Evolutionary conservation across 2,888 invertebrate genomes (phyloP), one percentile per base, ranked within the genome.

Genomic region (Himalopsyche anomala): DNA sequence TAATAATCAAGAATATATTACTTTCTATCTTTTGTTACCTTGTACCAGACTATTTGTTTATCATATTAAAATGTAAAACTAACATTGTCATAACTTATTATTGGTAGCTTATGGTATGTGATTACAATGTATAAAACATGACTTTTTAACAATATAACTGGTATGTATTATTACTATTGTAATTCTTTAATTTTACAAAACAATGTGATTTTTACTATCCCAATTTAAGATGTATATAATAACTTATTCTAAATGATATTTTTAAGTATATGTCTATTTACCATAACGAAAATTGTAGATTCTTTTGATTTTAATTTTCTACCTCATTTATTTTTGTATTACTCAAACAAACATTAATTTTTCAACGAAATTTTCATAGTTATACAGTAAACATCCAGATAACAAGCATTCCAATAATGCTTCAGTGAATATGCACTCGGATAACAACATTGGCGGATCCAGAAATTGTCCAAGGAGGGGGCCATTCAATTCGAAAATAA

Each of bases 131-230:
- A 62, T 19, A 74, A 36, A 15, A 74, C 36, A 74, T 74, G 74
- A 74, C 74, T 74, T 74, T n/a, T 38, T 38, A 28, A 74, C 51
- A 51, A 51, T 51, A 15, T 15, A 15, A 51, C 15, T 62, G 19
- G n/a, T 12, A 38, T 4, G 15, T 28, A 74, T 74, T 74, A 74
- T 38, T 74, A 74, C 38, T 74, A 74, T 38, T 74, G 36, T 74
- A 74, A 74, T 38, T 74, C 12, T 36, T 74, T 74, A 74, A 36
- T 36, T 74, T 74, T 74, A 74, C 36, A 36, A 74, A 80, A 80
- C 42, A 80, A 80, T 80, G 80, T 80, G 80, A 80, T 80, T 80
- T 74, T 80, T 80, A 80, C 45, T 80, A 80, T 42, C 80, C 36
- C 28, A n/a, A 80, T 80, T 19, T 74, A 80, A 36, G 36, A 9